Evolutionary conservation across 2,113 vertebrate species (phyloP).

Genomic region (Petroica traversi): DNA sequence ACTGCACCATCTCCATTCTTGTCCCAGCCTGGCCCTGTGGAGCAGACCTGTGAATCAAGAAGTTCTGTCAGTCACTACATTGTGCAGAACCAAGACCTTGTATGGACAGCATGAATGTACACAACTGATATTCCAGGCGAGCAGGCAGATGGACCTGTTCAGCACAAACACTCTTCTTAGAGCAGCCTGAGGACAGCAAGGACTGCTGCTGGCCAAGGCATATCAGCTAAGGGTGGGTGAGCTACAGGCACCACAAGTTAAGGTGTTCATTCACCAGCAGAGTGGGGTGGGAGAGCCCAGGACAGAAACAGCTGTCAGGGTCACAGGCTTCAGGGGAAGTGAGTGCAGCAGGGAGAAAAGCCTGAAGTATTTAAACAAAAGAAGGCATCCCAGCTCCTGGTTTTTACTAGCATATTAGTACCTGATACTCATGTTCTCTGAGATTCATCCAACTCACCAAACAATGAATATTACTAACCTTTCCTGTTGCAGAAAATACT

Average conservation of each 20-base stretch:
- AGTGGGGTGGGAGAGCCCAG: neutral
- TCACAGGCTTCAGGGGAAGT: neutral
- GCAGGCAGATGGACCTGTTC: neutral
- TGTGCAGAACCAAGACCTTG: neutral
- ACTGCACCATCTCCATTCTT: neutral
- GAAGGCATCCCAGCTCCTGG: neutral
- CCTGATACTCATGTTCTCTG: constrained; percentile 26
- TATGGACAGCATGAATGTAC: neutral
- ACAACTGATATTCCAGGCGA: neutral
- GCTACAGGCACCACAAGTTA: neutral
- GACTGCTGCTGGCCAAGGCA: neutral
- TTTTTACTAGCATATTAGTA: constrained; percentile 20
- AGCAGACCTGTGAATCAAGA: neutral
- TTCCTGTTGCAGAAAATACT: constrained; percentile 55
- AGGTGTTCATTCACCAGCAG: neutral
- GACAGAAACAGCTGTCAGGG: neutral
- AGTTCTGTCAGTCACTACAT: neutral
- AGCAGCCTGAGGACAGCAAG: neutral
- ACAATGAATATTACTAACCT: constrained; percentile 39
- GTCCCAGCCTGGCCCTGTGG: neutral
- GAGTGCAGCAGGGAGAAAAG: neutral
- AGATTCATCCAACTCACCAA: constrained; percentile 18
- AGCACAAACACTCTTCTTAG: neutral
- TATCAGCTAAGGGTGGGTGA: neutral
- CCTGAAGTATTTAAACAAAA: neutral